Conservation (phyloP, 2,888 invertebrate genomes). For the Syritta pipiens region DNA sequence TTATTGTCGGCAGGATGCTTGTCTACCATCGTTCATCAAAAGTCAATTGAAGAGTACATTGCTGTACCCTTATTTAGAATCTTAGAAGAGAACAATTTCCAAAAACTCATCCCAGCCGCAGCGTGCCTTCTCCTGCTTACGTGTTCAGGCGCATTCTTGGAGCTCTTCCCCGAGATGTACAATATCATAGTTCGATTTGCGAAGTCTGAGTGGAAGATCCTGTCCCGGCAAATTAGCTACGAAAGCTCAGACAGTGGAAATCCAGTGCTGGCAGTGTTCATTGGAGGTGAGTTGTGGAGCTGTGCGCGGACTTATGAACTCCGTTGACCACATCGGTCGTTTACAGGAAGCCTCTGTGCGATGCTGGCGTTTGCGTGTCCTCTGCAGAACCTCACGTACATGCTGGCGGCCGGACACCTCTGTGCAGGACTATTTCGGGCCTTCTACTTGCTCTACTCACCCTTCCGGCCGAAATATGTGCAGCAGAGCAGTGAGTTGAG, state of each 20-base stretch:
- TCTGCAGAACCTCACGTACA: conserved; percentile 80
- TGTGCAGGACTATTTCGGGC: conserved; percentile 75
- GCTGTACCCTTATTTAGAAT: conserved; percentile 80
- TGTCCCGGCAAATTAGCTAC: conserved; percentile 81
- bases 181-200: conserved; percentile 80
- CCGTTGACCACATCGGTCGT: background rate
- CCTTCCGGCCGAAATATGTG: conserved; percentile 78
- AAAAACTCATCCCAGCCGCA: conserved; percentile 81
- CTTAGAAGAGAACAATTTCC: conserved; percentile 81
- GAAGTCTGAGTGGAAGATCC: conserved; percentile 81
- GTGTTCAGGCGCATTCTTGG: conserved; percentile 81
- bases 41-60: conserved; percentile 76
- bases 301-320: too few species aligned
- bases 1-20: conserved; percentile 76
- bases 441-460: conserved; percentile 78
- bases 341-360: conserved; percentile 80
- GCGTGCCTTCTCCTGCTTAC: conserved; percentile 81
- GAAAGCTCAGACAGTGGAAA: conserved; percentile 81
- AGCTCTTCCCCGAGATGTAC: conserved; percentile 81
- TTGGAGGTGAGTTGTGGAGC: conserved; percentile 79
- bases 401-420: conserved; percentile 78
- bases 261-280: conserved; percentile 81
- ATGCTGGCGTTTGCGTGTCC: conserved; percentile 82
- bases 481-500: conserved; percentile 75
- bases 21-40: conserved; percentile 77